Evolutionary conservation across 2,797 vertebrate genomes (phyloP).

Genomic region (Psittacula echo): DNA sequence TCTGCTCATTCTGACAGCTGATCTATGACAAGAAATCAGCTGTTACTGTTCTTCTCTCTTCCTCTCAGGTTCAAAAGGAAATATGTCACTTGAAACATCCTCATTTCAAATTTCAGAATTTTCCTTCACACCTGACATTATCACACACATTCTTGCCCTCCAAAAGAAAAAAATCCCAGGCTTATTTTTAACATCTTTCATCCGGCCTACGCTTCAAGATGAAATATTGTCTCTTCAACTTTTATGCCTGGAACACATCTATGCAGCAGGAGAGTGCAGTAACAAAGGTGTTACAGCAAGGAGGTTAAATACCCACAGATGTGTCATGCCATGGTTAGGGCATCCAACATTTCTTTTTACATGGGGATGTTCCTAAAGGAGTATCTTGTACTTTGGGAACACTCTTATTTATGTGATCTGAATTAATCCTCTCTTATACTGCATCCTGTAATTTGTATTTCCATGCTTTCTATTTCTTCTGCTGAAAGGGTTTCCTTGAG

Average conservation of each 20-base stretch:
- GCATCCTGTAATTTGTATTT: background rate
- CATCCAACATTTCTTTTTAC: background rate
- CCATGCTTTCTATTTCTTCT: background rate
- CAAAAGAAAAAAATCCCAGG: background rate
- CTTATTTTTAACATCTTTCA: background rate
- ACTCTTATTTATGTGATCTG: background rate
- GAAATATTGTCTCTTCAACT: background rate
- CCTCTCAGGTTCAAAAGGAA: background rate
- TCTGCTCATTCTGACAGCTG: conserved; percentile 29
- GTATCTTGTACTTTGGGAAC: background rate
- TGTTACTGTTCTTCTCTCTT: background rate
- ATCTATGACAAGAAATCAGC: conserved; percentile 22
- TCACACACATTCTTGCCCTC: background rate
- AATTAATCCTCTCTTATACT: background rate
- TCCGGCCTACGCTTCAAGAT: background rate
- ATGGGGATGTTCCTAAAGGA: background rate
- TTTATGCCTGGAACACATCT: background rate
- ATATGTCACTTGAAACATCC: background rate
- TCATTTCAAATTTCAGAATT: background rate
- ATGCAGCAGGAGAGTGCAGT: background rate
- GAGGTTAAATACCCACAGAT: background rate
- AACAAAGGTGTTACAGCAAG: background rate
- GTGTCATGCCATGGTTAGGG: background rate
- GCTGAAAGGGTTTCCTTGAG: background rate
- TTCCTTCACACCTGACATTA: background rate